Conservation (phyloP, 2,797 vertebrate genomes). For the Erithacus rubecula region DNA sequence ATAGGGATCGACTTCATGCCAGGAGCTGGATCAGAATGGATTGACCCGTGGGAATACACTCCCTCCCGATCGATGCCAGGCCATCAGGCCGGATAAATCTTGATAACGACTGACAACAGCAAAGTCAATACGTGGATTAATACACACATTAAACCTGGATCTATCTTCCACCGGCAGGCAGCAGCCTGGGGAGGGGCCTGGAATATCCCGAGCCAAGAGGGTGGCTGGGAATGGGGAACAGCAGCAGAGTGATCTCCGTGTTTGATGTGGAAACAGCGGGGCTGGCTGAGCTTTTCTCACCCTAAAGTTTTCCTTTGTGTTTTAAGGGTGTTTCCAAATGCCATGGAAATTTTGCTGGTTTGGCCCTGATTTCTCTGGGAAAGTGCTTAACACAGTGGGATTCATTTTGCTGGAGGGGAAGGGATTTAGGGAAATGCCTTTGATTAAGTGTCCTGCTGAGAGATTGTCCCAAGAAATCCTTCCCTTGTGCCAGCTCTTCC, state of each 20-base stretch:
- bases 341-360: background rate
- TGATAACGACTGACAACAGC: constrained; percentile 67
- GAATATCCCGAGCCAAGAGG: background rate
- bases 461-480: background rate
- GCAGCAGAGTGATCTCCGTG: background rate
- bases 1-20: constrained; percentile 76
- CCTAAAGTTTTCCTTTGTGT: background rate
- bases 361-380: background rate
- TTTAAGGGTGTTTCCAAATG: background rate
- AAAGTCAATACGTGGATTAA: constrained; percentile 70
- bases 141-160: constrained; percentile 31
- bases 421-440: background rate
- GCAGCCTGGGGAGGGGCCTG: background rate
- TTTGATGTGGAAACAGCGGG: rapidly evolving
- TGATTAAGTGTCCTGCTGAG: background rate
- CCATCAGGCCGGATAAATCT: constrained; percentile 73
- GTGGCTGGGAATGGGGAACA: background rate
- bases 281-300: background rate
- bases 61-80: constrained; percentile 67
- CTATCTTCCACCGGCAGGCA: constrained; percentile 8
- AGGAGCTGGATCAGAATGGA: constrained; percentile 68
- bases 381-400: background rate
- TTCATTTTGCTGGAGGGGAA: background rate
- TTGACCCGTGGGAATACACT: constrained; percentile 68
- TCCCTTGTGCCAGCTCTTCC: background rate